Evolutionary conservation across 2,113 vertebrate genomes (phyloP).

Genomic region (Zosterops borbonicus): DNA sequence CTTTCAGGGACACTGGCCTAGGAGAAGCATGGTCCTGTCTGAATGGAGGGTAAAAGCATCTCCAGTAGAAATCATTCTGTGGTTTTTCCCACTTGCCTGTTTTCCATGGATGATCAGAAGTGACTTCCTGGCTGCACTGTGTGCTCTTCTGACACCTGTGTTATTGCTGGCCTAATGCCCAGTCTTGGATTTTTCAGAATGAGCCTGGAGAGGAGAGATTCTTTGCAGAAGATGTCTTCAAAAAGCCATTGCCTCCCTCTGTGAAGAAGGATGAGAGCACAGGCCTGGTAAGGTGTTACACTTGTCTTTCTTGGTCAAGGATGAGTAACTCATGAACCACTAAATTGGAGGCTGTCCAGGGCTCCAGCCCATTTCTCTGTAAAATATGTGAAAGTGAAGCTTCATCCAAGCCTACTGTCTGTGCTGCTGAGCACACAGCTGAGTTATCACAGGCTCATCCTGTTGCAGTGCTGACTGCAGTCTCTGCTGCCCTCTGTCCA

Average conservation of each 20-base stretch:
- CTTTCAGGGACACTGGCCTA: not conserved
- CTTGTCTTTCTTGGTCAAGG: not conserved
- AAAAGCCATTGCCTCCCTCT: constrained; percentile 90
- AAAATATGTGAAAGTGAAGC: not conserved
- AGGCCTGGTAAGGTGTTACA: constrained; percentile 69
- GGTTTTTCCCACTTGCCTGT: not conserved
- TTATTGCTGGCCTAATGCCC: not conserved
- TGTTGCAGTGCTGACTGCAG: not conserved
- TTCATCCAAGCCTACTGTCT: not conserved
- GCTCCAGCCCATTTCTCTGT: not conserved
- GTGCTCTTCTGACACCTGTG: not conserved
- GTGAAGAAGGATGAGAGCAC: constrained; percentile 84
- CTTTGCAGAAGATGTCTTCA: constrained; percentile 88
- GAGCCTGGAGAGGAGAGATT: constrained; percentile 65
- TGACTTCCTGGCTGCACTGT: not conserved
- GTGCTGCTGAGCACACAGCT: not conserved
- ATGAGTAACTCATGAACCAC: not conserved
- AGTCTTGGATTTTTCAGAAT: constrained; percentile 68
- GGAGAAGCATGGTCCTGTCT: not conserved
- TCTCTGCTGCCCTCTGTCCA: not conserved
- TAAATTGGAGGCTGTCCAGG: not conserved
- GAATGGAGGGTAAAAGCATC: not conserved
- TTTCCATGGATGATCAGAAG: not conserved
- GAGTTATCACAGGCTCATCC: not conserved
- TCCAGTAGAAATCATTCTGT: not conserved